Evolutionary conservation across 2,797 vertebrate genomes (phyloP).

Genomic region (Pogonophryne albipinna): DNA sequence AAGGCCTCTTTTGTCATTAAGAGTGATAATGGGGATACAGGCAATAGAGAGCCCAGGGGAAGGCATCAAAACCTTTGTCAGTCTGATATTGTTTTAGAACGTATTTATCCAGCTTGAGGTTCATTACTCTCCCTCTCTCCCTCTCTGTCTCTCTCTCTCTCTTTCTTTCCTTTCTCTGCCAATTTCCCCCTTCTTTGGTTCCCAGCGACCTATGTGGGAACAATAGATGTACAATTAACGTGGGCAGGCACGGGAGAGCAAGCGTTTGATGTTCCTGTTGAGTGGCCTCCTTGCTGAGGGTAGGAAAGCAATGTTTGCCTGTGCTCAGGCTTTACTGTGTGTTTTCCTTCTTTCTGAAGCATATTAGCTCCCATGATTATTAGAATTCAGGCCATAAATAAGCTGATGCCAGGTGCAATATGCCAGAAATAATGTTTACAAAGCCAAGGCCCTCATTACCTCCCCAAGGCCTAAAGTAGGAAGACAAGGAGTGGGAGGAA

Average conservation of each 20-base stretch:
- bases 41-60: constrained; percentile 36
- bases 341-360: constrained; percentile 74
- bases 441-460: constrained; percentile 83
- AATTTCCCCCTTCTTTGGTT: constrained; percentile 75
- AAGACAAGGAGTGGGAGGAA: constrained; percentile 53
- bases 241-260: constrained; percentile 73
- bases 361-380: constrained; percentile 80
- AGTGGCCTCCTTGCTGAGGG: constrained; percentile 78
- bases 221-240: constrained; percentile 86
- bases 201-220: constrained; percentile 79
- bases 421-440: constrained; percentile 89
- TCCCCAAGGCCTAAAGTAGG: constrained; percentile 65
- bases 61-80: constrained; percentile 68
- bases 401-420: constrained; percentile 82
- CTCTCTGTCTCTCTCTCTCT: constrained; percentile 13
- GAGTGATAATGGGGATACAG: constrained; percentile 70
- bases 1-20: constrained; percentile 66
- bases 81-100: constrained; percentile 76
- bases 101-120: constrained; percentile 79
- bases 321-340: constrained; percentile 60
- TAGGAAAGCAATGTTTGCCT: constrained; percentile 66
- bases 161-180: constrained; percentile 39
- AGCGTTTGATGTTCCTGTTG: constrained; percentile 86
- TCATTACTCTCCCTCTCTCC: constrained; percentile 67
- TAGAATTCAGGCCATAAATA: constrained; percentile 85